A percentile compares a stretch with the other conserved stretches of the same genome.
These are phyloP conservation scores for Elephantulus edwardii DNA, from an alignment of 2,113 vertebrate genomes.

Conservation along the genomic window DNA sequence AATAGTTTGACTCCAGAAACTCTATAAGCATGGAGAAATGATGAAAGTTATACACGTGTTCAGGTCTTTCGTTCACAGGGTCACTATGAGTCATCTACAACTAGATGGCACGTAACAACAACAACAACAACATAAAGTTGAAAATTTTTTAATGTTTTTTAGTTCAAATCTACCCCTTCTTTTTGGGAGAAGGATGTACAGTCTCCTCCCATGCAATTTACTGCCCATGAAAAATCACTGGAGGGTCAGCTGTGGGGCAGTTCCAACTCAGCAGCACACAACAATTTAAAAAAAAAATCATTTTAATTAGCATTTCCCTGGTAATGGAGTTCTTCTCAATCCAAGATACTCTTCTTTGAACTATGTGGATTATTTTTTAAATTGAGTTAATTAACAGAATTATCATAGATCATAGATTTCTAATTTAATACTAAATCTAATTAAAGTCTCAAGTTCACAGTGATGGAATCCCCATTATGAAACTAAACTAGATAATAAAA, in stretches of 20 bases:
- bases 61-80: too few relatives aligned
- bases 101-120: too few relatives aligned
- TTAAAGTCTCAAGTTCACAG: neutral
- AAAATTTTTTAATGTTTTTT: too few relatives aligned
- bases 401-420: neutral
- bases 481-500: slow-evolving; percentile 27
- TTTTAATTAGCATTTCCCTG: slow-evolving; percentile 14
- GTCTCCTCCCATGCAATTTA: neutral
- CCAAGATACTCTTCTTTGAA: neutral
- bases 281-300: neutral
- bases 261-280: neutral
- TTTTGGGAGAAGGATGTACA: neutral
- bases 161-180: too few relatives aligned
- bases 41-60: too few relatives aligned
- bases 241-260: too few relatives aligned
- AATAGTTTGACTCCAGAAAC: too few relatives aligned
- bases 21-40: too few relatives aligned
- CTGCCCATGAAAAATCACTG: neutral
- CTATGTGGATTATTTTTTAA: neutral
- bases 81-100: too few relatives aligned
- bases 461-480: neutral
- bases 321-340: neutral
- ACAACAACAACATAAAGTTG: too few relatives aligned
- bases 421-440: neutral
- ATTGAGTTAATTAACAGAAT: neutral